Percentiles rank a stretch among this genome's conserved stretches.
phyloP scores from a whole-genome alignment of 2,113 vertebrate genomes.

The Elachura formosa region DNA sequence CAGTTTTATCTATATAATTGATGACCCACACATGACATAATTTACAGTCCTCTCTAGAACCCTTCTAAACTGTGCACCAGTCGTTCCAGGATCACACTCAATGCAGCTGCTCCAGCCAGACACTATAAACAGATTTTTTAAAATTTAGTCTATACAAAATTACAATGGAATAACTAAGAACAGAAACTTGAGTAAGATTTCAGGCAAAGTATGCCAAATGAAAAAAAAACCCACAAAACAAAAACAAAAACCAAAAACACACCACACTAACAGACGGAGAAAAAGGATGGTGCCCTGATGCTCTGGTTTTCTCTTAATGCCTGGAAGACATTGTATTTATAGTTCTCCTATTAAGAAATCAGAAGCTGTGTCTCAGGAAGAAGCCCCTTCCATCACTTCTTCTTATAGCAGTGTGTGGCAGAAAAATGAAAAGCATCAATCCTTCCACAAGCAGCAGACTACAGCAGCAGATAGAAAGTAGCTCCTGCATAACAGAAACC shows the following conservation, averaged over 20 bases:
- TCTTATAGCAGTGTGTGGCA: not conserved
- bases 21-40: constrained; percentile 22
- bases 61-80: constrained; percentile 35
- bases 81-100: not conserved
- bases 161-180: not conserved
- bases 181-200: not conserved
- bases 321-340: not conserved
- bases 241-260: no score
- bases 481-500: not conserved
- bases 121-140: not conserved
- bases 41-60: constrained; percentile 30
- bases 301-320: not conserved
- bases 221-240: no score
- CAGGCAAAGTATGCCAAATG: not conserved
- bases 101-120: not conserved
- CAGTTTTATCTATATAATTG: constrained; percentile 51
- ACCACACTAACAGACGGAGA: not conserved
- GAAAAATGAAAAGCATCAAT: not conserved
- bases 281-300: not conserved
- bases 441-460: not conserved
- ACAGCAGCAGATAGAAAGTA: not conserved
- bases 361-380: not conserved
- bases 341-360: not conserved
- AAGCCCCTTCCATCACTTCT: not conserved
- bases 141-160: not conserved